These are phyloP conservation scores for Ganaspis brasiliensis DNA, from an alignment of 2,888 invertebrate species.

Conservation along the genomic window DNA sequence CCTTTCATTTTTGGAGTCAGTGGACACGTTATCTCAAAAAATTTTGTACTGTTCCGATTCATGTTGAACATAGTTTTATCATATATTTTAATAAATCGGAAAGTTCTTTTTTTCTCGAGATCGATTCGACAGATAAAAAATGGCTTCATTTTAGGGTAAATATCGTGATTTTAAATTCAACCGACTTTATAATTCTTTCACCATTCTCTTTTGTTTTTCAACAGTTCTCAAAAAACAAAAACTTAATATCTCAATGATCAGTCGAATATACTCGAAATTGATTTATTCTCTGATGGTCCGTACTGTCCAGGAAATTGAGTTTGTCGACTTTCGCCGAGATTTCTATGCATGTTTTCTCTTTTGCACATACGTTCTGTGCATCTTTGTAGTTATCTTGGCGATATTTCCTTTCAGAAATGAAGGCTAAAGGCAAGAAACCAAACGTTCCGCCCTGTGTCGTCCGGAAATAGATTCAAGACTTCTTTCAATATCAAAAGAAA, in stretches of 20 bases:
- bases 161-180: too few species aligned
- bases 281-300: constrained; percentile 13
- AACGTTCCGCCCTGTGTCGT: not conserved
- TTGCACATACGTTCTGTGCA: constrained; percentile 62
- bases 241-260: not conserved
- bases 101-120: too few species aligned
- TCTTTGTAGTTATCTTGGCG: not conserved
- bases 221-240: not conserved
- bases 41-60: too few species aligned
- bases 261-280: not conserved
- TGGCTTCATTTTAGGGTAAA: too few species aligned
- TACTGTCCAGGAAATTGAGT: constrained; percentile 74
- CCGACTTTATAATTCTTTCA: too few species aligned
- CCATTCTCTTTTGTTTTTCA: too few species aligned
- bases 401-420: constrained; percentile 15
- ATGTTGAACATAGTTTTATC: too few species aligned
- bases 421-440: constrained; percentile 12
- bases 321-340: constrained; percentile 73
- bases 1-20: too few species aligned
- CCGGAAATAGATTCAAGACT: constrained; percentile 20
- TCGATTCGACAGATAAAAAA: too few species aligned
- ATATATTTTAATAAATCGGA: too few species aligned
- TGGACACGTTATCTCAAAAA: too few species aligned
- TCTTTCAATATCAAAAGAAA: not conserved
- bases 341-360: constrained; percentile 68